Evolutionary conservation across 2,797 vertebrate genomes (phyloP).

Genomic region (Pseudocheirus occidentalis): DNA sequence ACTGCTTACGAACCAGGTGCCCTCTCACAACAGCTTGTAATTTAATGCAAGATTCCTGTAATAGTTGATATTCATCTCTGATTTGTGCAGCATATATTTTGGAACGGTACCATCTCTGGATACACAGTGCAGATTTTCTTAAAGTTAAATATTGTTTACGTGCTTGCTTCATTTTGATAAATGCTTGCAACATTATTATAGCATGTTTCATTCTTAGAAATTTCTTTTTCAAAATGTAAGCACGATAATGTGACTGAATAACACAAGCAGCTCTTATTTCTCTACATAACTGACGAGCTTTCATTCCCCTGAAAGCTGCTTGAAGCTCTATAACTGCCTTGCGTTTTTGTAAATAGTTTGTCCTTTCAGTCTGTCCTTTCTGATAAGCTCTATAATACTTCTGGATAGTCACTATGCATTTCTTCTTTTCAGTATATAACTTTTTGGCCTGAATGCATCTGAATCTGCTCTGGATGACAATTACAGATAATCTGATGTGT

Average conservation of each 20-base stretch:
- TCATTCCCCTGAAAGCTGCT: constrained; percentile 79
- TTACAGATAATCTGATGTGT: constrained; percentile 75
- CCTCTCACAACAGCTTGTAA: constrained; percentile 83
- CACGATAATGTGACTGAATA: constrained; percentile 81
- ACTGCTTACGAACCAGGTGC: constrained; percentile 77
- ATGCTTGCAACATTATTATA: constrained; percentile 81
- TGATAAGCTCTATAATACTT: constrained; percentile 78
- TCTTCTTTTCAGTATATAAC: constrained; percentile 70
- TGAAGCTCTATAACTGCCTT: constrained; percentile 79
- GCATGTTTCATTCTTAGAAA: constrained; percentile 78
- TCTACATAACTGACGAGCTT: constrained; percentile 58
- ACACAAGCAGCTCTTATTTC: constrained; percentile 71
- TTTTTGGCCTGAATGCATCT: constrained; percentile 74
- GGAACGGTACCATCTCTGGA: constrained; percentile 78
- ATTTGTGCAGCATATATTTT: constrained; percentile 40
- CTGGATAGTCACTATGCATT: constrained; percentile 78
- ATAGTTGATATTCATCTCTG: constrained; percentile 67
- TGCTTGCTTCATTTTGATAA: constrained; percentile 79
- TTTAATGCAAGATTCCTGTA: constrained; percentile 77
- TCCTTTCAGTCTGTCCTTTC: constrained; percentile 63
- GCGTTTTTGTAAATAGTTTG: constrained; percentile 74
- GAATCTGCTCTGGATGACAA: constrained; percentile 89
- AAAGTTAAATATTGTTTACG: constrained; percentile 65
- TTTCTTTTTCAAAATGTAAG: constrained; percentile 71
- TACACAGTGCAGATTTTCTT: constrained; percentile 48